Conservation (phyloP, 1,140 invertebrate species). For the Piezodorus guildinii region DNA sequence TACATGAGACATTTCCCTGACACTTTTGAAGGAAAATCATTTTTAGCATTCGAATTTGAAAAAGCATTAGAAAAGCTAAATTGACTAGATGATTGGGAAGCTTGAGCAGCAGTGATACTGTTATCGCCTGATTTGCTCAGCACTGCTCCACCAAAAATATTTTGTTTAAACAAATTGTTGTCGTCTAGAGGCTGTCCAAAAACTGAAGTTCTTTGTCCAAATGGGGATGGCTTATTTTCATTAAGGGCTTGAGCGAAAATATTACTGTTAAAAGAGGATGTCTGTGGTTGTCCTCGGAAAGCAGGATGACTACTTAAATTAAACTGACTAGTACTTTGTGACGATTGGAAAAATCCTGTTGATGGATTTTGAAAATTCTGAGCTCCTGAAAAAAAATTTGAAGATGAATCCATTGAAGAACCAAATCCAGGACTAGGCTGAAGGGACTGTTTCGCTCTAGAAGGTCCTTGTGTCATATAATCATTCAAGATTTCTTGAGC, state of each 20-base stretch:
- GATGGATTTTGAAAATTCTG: not conserved
- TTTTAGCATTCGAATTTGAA: too few relatives aligned
- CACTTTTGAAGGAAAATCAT: too few relatives aligned
- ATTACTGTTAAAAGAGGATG: not conserved
- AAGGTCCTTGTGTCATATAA: not conserved
- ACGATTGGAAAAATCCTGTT: not conserved
- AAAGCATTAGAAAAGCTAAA: too few relatives aligned
- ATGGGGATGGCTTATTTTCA: not conserved
- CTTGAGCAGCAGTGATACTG: not conserved
- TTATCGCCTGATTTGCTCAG: not conserved
- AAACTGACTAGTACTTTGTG: not conserved
- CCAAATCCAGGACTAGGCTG: not conserved
- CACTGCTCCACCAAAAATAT: not conserved
- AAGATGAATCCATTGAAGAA: not conserved
- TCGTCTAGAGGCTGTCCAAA: not conserved
- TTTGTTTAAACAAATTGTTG: not conserved
- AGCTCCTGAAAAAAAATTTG: not conserved
- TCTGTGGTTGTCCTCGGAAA: not conserved
- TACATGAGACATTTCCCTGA: too few relatives aligned
- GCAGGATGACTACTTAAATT: not conserved
- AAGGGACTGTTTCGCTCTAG: not conserved
- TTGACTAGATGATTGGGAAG: too few relatives aligned
- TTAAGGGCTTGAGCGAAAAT: not conserved
- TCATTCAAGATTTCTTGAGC: not conserved
- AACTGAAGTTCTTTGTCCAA: too few relatives aligned